Evolutionary conservation across 2,888 invertebrate species (phyloP).

Genomic region (Cheilosia vernalis): DNA sequence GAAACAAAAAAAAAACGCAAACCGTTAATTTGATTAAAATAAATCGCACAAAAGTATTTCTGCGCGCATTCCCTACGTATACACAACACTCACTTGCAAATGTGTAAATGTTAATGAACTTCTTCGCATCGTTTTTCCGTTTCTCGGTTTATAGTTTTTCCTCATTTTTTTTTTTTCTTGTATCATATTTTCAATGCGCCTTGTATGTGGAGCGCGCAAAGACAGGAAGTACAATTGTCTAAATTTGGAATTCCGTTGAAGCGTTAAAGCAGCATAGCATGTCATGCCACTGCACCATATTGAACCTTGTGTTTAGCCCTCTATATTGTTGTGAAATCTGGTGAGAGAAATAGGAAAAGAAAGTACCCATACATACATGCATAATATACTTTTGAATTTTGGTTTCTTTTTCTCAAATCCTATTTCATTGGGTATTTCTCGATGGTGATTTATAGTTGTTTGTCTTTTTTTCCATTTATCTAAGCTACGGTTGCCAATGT

Average conservation of each 20-base stretch:
- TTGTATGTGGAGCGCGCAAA: constrained; percentile 18
- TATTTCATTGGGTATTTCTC: too few species aligned
- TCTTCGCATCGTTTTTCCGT: constrained; percentile 30
- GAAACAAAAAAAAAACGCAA: not conserved
- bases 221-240: constrained; percentile 60
- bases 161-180: constrained; percentile 21
- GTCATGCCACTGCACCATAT: constrained; percentile 12
- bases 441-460: not conserved
- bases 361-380: constrained; percentile 1
- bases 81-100: constrained; percentile 26
- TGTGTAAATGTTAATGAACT: constrained; percentile 60
- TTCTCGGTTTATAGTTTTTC: constrained; percentile 39
- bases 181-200: constrained; percentile 24
- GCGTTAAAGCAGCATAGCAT: constrained; percentile 12
- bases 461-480: constrained; percentile 1
- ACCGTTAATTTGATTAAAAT: constrained; percentile 46
- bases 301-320: constrained; percentile 13
- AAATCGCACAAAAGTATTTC: constrained; percentile 25
- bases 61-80: constrained; percentile 7
- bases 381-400: not conserved
- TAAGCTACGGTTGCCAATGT: constrained; percentile 8
- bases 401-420: too few species aligned
- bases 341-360: constrained; percentile 29
- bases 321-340: constrained; percentile 33
- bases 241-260: constrained; percentile 53